phyloP scores from a whole-genome alignment of 2,113 vertebrate genomes.

The Coptodon bakossiorum region DNA sequence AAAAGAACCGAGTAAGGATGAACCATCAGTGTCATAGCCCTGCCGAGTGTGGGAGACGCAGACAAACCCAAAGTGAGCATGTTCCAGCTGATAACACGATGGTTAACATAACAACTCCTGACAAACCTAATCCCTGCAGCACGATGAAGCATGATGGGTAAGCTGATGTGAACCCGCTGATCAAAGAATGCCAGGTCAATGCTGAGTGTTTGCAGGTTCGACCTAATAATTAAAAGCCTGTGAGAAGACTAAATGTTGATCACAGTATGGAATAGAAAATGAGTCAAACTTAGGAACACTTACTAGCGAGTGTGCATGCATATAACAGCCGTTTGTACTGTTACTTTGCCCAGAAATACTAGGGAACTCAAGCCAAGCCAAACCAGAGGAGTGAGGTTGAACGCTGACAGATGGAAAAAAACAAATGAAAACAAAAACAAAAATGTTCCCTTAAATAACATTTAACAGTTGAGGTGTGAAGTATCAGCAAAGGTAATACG shows the following conservation, averaged over 20 bases:
- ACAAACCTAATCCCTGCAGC: slow-evolving; percentile 59
- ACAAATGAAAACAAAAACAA: neutral
- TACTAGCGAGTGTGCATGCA: neutral
- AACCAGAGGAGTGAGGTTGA: neutral
- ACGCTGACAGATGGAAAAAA: slow-evolving; percentile 32
- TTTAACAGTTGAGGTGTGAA: neutral
- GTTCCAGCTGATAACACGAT: slow-evolving; percentile 37
- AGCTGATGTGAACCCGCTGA: slow-evolving; percentile 40
- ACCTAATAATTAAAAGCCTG: neutral
- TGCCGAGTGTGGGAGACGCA: neutral
- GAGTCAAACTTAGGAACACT: neutral
- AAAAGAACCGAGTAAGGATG: neutral
- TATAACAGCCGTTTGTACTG: slow-evolving; percentile 30
- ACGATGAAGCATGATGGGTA: slow-evolving; percentile 55
- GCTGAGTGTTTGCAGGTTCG: slow-evolving; percentile 20
- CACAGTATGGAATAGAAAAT: neutral
- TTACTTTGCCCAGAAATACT: neutral
- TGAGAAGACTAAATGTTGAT: neutral
- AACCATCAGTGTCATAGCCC: neutral
- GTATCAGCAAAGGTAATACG: neutral
- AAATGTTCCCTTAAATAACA: slow-evolving; percentile 1
- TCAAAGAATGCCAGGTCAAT: slow-evolving; percentile 44
- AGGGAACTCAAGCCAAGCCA: neutral
- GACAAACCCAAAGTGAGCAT: neutral
- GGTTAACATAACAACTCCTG: slow-evolving; percentile 51